Percentiles rank a stretch among this genome's conserved stretches.
Conservation (phyloP, 2,113 vertebrate genomes). For the Ranitomeya imitator region DNA sequence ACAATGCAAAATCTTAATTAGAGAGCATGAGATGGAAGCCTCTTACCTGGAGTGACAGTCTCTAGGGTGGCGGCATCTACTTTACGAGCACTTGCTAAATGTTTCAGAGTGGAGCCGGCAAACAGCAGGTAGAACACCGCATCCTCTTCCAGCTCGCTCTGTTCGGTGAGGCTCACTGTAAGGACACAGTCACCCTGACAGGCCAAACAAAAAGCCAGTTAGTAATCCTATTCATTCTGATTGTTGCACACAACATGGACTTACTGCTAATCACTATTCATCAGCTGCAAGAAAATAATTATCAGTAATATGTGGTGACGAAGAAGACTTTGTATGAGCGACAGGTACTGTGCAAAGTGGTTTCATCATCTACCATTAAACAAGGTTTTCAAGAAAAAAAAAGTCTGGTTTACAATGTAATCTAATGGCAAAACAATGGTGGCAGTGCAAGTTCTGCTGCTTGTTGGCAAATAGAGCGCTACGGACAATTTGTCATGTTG, state of each 20-base stretch:
- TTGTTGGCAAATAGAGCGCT: too few species aligned
- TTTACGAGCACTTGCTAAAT: slow-evolving; percentile 86
- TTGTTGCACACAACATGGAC: not conserved
- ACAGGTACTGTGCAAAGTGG: not conserved
- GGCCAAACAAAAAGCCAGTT: slow-evolving; percentile 19
- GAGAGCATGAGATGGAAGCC: not conserved
- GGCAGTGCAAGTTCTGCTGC: too few species aligned
- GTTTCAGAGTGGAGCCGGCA: slow-evolving; percentile 85
- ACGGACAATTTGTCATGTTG: too few species aligned
- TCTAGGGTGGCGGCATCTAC: slow-evolving; percentile 83
- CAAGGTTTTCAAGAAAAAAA: too few species aligned
- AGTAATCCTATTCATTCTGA: not conserved
- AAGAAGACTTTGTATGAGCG: not conserved
- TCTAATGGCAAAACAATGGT: too few species aligned
- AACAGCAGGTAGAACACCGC: slow-evolving; percentile 91
- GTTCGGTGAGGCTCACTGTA: slow-evolving; percentile 85
- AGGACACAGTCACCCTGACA: slow-evolving; percentile 87
- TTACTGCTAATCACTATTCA: not conserved
- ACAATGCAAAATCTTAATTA: not conserved
- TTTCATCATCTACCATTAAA: not conserved
- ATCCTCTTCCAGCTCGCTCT: slow-evolving; percentile 78
- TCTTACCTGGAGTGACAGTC: slow-evolving; percentile 89
- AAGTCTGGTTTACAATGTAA: too few species aligned
- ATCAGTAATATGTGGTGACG: not conserved
- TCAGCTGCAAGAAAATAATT: not conserved